These are phyloP conservation scores for Lepisosteus oculatus DNA, from an alignment of 2,113 vertebrate species.

Conservation along the genomic window DNA sequence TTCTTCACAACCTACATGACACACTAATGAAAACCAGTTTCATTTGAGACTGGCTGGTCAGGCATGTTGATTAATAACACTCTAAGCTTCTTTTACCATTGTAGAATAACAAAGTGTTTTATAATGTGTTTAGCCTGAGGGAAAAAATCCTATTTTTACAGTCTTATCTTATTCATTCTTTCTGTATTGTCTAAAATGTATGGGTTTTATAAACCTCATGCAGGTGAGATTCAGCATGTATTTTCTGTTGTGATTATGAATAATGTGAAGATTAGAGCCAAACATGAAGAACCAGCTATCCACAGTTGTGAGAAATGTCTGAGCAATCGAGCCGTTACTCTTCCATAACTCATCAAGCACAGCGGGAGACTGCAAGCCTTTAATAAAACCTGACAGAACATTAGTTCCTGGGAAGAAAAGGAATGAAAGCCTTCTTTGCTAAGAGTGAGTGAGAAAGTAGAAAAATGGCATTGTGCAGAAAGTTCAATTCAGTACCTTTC, in stretches of 20 bases:
- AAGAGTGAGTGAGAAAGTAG: neutral
- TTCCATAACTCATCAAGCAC: conserved; percentile 6
- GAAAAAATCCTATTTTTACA: no score
- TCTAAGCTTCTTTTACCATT: no score
- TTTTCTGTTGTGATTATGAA: neutral
- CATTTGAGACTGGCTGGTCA: no score
- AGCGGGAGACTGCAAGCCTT: conserved; percentile 8
- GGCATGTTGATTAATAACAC: no score
- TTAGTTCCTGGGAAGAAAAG: conserved; percentile 5
- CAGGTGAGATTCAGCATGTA: neutral
- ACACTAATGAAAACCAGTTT: no score
- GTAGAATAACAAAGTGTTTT: no score
- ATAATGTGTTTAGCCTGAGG: no score
- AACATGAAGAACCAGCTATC: neutral
- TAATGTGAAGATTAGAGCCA: neutral
- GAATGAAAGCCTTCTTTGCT: neutral
- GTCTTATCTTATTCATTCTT: no score
- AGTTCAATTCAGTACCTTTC: conserved; percentile 3
- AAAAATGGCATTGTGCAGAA: neutral
- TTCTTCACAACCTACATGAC: no score
- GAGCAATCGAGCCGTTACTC: neutral
- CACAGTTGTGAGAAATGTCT: conserved; percentile 2
- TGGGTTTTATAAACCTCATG: no score
- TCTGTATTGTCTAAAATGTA: no score
- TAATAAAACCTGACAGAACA: conserved; percentile 7